Evolutionary conservation across 2,888 invertebrate genomes (phyloP).

Genomic region (Nymphalis c-album): DNA sequence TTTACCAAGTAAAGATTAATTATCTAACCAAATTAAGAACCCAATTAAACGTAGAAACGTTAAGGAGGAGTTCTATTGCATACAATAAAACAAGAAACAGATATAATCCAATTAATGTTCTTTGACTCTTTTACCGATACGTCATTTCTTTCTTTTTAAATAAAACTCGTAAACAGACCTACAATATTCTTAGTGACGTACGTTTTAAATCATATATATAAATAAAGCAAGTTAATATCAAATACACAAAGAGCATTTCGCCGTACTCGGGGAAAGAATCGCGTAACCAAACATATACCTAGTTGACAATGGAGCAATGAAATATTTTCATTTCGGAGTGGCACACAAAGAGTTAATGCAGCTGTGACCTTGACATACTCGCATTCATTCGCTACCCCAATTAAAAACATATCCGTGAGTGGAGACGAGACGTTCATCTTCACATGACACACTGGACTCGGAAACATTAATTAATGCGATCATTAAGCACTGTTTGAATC

Average conservation of each 20-base stretch:
- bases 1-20: no score
- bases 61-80: no score
- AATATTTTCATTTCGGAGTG: conserved; percentile 11
- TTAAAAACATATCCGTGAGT: conserved; percentile 4
- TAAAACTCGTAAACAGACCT: no score
- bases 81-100: no score
- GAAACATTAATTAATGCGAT: not conserved
- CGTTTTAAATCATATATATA: no score
- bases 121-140: no score
- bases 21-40: no score
- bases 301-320: conserved; percentile 1
- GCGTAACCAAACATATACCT: not conserved
- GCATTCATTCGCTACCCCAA: conserved; percentile 3
- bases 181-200: no score
- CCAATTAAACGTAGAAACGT: no score
- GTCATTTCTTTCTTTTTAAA: no score
- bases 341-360: conserved; percentile 6
- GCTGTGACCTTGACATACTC: conserved; percentile 10
- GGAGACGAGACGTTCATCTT: conserved; percentile 7
- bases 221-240: not conserved
- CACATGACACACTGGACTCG: not conserved
- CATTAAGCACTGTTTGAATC: not conserved
- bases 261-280: not conserved
- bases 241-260: not conserved
- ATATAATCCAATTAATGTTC: no score